These are phyloP conservation scores for Odontesthes bonariensis DNA, from an alignment of 2,113 vertebrate genomes.

Conservation along the genomic window DNA sequence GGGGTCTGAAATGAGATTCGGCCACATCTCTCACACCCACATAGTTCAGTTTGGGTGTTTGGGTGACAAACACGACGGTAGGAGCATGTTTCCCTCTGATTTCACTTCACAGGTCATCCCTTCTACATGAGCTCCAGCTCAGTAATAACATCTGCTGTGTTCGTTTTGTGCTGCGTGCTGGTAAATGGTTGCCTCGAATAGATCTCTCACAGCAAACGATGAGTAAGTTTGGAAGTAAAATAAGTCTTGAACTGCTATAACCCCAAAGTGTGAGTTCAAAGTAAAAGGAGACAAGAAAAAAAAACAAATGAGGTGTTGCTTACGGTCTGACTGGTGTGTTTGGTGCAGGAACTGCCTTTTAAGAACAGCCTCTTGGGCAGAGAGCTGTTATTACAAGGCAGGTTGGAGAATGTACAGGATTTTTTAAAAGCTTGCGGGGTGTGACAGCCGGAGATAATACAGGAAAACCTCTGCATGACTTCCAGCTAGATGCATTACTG, in stretches of 20 bases:
- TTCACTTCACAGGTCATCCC: no score
- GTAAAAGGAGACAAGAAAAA: not conserved
- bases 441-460: constrained; percentile 39
- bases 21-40: no score
- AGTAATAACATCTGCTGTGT: not conserved
- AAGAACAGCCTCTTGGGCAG: not conserved
- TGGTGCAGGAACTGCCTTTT: no score
- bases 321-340: not conserved
- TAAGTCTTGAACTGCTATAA: not conserved
- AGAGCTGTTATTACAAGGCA: constrained; percentile 9
- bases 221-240: not conserved
- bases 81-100: no score
- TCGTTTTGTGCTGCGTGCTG: not conserved
- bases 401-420: constrained; percentile 18
- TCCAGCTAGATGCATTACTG: constrained; percentile 15
- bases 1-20: no score
- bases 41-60: no score
- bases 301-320: not conserved
- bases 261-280: not conserved
- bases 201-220: not conserved
- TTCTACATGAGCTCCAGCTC: not conserved
- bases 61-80: no score
- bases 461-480: constrained; percentile 38
- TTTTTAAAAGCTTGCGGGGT: constrained; percentile 24
- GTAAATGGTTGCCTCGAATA: not conserved